Evolutionary conservation across 2,113 vertebrate genomes (phyloP), one percentile per base, ranked within the genome.

Genomic region (Proteles cristata): DNA sequence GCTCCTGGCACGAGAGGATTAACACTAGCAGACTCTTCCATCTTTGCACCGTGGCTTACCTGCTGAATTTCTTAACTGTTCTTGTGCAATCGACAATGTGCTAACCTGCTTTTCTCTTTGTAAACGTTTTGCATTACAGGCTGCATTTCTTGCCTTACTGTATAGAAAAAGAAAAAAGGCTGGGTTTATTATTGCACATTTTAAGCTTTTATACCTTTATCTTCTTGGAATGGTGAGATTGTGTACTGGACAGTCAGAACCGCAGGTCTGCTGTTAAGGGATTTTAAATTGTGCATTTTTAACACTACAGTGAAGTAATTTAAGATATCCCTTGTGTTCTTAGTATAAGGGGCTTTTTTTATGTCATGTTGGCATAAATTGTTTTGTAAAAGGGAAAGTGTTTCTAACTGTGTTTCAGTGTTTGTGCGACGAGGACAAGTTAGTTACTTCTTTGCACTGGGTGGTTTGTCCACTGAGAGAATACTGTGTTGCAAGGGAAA

Each of bases 251-350:
- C 96, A 84, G 96, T 50, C 48, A 53, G 96, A 98, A 97, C 92
- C 25, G 4, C 1, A 4, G 5, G 17, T 17, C 88, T 96, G 96
- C 98, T 98, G 92, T 97, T 97, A 93, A 68, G 98, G 98, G 98
- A 98, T 98, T 98, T 98, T 98, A 93, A 98, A 97, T 97, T 98
- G 94, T 97, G 98, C 96, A 98, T 99, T 98, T 98, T 98, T 98
- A 98, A 97, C 98, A 98, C 98, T 97, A 98, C 96, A 71, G 31
- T 83, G 86, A 58, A 96, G 74, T 96, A 63, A 95, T 85, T 80
- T 68, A 93, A 84, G 95, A 71, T 55, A 76, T 97, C 84, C 87
- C 81, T 88, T 65, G 92, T 89, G 33, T 45, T 95, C 43, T 35
- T 89, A 96, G 94, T 84, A 68, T 86, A 0, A 43, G 69, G 90